Evolutionary conservation across 2,797 vertebrate species (phyloP), one percentile per base, ranked within the genome.

Genomic region (Eupleurogrammus muticus): DNA sequence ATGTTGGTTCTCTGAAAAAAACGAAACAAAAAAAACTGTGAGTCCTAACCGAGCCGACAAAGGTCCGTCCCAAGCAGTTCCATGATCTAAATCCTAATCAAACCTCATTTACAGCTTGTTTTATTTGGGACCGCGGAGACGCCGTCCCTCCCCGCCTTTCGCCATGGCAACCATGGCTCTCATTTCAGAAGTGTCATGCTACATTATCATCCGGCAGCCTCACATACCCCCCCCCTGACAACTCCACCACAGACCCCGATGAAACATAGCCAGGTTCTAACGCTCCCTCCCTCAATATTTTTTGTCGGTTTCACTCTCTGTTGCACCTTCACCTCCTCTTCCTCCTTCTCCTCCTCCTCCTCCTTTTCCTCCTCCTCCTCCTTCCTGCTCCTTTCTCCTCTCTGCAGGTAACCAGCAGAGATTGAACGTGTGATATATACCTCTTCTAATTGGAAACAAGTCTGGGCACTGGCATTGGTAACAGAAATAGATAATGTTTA

Each of bases 161-260:
- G 94, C 97, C 97, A 98, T 98, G 96, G 97, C 95, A 98, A 98
- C 97, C 93, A 28, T 84, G 93, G 92, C 95, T 97, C 96, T 99
- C 97, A 98, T 99, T 99, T 98, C 97, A 98, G 96, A 98, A 96
- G 96, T 99, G 97, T 98, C 97, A 98, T 96, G 96, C 93, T 95
- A 96, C 96, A 99, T 99, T 99, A 99, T 97, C 96, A 95, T 97
- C 95, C 92, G 86, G 92, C 94, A 87, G 93, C 94, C 96, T 97
- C 96, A 95, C 95, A 95, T 92, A 94, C 93, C 93, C 95, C 95
- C 90, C 63, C 86, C 94, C 95, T 97, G 96, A 97, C 96, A 97
- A 96, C 95, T 96, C 95, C 95, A 94, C 94, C 94, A 66, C 93
- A 95, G 94, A 95, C 95, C 94, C 95, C 93, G 90, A 94, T 92